A percentile compares a stretch with the other conserved stretches of the same genome.
Conservation (phyloP, 2,888 invertebrate species). For the Baccha elongata region DNA sequence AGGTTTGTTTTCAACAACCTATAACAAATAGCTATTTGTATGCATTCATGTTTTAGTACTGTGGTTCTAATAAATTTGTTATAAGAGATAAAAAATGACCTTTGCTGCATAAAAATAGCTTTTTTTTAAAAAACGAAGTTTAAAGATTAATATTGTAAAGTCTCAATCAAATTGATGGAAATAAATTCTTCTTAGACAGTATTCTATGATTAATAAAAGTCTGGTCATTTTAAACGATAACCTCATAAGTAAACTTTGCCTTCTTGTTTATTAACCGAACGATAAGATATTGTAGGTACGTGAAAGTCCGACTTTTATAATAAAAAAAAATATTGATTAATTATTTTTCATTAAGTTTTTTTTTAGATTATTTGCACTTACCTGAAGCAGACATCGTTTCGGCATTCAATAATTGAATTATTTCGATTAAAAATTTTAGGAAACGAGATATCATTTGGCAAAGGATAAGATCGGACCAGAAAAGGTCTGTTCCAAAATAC, state of each 20-base stretch:
- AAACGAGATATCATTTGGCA: neutral
- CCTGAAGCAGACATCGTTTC: neutral
- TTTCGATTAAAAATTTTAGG: too few species aligned
- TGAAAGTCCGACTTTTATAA: neutral
- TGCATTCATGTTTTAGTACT: neutral
- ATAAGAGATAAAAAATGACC: conserved; percentile 17
- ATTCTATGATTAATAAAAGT: conserved; percentile 7
- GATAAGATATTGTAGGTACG: conserved; percentile 6
- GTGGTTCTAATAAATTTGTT: neutral
- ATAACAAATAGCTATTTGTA: too few species aligned
- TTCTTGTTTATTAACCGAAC: conserved; percentile 1
- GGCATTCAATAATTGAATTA: too few species aligned
- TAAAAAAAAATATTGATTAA: neutral
- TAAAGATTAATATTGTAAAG: conserved; percentile 13
- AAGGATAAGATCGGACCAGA: neutral
- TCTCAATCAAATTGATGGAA: conserved; percentile 2
- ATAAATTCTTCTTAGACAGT: neutral
- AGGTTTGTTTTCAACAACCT: too few species aligned
- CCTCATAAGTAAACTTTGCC: conserved; percentile 10
- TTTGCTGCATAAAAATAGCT: neutral
- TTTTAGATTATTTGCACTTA: neutral
- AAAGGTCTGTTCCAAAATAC: too few species aligned
- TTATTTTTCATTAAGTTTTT: neutral
- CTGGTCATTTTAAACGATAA: conserved; percentile 21
- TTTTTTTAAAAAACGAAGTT: neutral